Evolutionary conservation across 1,140 invertebrate genomes (phyloP).

Genomic region (Pantala flavescens): DNA sequence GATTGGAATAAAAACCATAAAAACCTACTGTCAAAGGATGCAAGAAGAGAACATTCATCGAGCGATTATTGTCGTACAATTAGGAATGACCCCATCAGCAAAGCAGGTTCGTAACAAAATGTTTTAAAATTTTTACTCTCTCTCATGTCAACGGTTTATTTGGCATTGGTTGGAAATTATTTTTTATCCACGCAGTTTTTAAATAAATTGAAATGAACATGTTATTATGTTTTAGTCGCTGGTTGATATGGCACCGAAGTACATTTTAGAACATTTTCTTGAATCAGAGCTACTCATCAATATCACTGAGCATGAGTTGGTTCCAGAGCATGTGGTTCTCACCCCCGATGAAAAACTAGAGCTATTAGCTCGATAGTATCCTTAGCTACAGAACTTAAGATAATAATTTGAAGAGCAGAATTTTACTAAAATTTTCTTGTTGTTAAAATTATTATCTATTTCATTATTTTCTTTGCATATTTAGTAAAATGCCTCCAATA

Average conservation of each 20-base stretch:
- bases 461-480: conserved; percentile 19
- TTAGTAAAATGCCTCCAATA: conserved; percentile 13
- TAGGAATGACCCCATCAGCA: conserved; percentile 97
- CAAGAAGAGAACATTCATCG: conserved; percentile 98
- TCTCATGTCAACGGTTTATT: background rate
- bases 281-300: conserved; percentile 98
- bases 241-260: conserved; percentile 98
- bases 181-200: too few relatives aligned
- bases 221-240: conserved; percentile 52
- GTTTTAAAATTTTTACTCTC: conserved; percentile 15
- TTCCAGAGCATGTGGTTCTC: conserved; percentile 97
- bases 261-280: conserved; percentile 96
- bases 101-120: conserved; percentile 55
- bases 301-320: conserved; percentile 98
- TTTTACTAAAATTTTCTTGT: background rate
- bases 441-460: too few relatives aligned
- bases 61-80: conserved; percentile 89
- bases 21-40: conserved; percentile 98
- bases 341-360: conserved; percentile 96
- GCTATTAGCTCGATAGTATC: conserved; percentile 82
- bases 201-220: background rate
- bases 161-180: background rate
- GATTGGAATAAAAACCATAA: conserved; percentile 98
- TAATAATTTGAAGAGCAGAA: background rate
- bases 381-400: conserved; percentile 34